Evolutionary conservation across 2,113 vertebrate genomes (phyloP), one percentile per base, ranked within the genome.

Genomic region (Electrona antarctica): DNA sequence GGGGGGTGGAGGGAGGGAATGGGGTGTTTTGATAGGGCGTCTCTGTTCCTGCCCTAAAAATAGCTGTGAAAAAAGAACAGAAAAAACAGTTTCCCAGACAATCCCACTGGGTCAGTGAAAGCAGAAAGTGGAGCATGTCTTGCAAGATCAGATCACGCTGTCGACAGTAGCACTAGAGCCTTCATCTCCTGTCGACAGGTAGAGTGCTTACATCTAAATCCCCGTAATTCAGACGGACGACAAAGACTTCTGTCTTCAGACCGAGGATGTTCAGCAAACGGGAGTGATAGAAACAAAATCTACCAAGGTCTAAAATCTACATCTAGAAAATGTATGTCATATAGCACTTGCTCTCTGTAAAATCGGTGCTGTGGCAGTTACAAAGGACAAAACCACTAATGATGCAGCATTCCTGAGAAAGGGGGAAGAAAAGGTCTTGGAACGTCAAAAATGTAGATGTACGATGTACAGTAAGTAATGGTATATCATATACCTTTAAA

Each of bases 121-220:
- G 77, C 60, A 80, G 79, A 90, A 89, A 90, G 85, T 88, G 65
- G 85, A 82, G 60, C 79, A 56, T 2, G 73, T 82, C 85, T 85
- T 77, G 47, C 33, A 71, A 88, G 80, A 84, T 81, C 63, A 54
- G 74, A 67, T 83, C 84, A 64, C 64, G 71, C 49, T 66, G 75
- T 76, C 29, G 60, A 78, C 75, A 80, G 58, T n/a, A 52, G 60
- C 54, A 11, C 61, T 33, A 66, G 60, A 45, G 78, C 74, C 72
- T 80, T 85, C 70, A 73, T 71, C 78, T 56, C n/a, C 56, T 47
- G 55, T 3, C 54, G 62, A 47, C 58, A 68, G 66, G 69, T 73
- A 21, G 49, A 64, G 67, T 59, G 15, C 67, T 59, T 69, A 71
- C 64, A 56, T 74, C 78, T 71, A 64, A 73, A 64, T 6, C 41